Evolutionary conservation across 2,888 invertebrate genomes (phyloP).

Genomic region (Ophion ventricosus): DNA sequence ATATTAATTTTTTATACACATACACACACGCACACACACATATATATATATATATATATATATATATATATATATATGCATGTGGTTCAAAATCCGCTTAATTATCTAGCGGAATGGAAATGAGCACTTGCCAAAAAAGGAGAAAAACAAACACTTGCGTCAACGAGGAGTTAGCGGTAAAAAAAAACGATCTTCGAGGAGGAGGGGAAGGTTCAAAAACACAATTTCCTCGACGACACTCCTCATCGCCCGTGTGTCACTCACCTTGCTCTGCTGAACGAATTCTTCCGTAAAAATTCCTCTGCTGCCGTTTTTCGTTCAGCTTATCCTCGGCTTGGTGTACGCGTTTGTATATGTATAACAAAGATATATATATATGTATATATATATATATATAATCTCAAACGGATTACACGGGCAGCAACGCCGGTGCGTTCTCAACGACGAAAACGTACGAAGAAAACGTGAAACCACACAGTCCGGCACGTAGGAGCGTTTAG

Average conservation of each 20-base stretch:
- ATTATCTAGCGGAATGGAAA: background rate
- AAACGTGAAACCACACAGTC: slow-evolving; percentile 44
- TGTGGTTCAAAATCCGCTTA: background rate
- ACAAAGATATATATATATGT: background rate
- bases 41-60: no score
- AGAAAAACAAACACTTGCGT: background rate
- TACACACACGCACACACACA: no score
- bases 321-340: slow-evolving; percentile 57
- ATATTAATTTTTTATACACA: no score
- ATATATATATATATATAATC: slow-evolving; percentile 3
- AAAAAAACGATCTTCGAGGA: slow-evolving; percentile 11
- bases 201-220: slow-evolving; percentile 13
- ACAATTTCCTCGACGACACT: slow-evolving; percentile 50
- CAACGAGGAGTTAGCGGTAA: background rate
- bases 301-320: slow-evolving; percentile 41
- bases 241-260: slow-evolving; percentile 52
- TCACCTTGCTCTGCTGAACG: slow-evolving; percentile 57
- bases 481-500: slow-evolving; percentile 15
- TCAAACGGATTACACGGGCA: slow-evolving; percentile 9
- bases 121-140: background rate
- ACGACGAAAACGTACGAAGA: slow-evolving; percentile 15
- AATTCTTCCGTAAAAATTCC: slow-evolving; percentile 56
- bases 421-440: slow-evolving; percentile 33
- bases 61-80: no score
- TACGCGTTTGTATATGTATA: slow-evolving; percentile 14